Conservation (phyloP, 64 coral and sea anemone species). For the Platygyra sinensis region DNA sequence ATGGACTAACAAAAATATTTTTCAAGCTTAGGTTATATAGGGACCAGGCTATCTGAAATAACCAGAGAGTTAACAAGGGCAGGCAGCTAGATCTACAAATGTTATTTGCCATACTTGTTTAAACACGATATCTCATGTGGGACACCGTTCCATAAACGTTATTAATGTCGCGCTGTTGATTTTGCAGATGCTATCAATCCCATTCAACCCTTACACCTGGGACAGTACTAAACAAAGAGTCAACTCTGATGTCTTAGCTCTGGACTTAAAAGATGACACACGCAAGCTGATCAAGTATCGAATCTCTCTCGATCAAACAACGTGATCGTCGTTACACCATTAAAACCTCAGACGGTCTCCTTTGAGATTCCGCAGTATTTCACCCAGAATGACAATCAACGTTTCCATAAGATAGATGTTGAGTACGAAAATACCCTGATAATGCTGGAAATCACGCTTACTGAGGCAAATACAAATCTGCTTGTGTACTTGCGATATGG, state of each 20-base stretch:
- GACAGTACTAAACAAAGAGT: conserved; percentile 34
- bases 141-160: no score
- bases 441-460: background rate
- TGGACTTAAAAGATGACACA: conserved; percentile 26
- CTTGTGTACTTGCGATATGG: conserved; percentile 11
- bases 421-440: conserved; percentile 2
- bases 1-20: no score
- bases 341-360: background rate
- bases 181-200: conserved; percentile 45
- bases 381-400: background rate
- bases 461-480: background rate
- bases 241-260: conserved; percentile 22
- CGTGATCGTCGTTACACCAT: background rate
- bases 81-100: no score
- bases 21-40: no score
- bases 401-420: background rate
- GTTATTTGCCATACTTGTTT: no score
- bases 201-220: conserved; percentile 67
- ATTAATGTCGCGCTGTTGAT: background rate
- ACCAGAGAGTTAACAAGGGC: no score
- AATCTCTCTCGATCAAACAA: conserved; percentile 32
- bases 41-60: no score
- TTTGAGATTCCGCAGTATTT: conserved; percentile 19
- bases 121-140: no score
- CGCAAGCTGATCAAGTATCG: background rate